A percentile compares a stretch with the other conserved stretches of the same genome.
Conservation (phyloP, 2,113 vertebrate species). For the Bagarius yarrelli region DNA sequence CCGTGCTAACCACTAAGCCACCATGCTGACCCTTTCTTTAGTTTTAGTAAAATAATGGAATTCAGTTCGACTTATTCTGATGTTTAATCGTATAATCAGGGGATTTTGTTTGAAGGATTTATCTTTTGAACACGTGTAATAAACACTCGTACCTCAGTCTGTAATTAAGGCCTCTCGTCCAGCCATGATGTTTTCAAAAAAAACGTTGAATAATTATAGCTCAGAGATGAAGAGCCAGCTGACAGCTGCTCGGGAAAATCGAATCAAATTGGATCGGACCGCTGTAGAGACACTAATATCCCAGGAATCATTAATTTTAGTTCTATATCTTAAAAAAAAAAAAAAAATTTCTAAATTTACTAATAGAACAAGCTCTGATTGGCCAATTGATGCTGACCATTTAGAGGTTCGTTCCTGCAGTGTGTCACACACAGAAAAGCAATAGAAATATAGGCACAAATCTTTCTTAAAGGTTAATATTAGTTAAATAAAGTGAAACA, state of each 20-base stretch:
- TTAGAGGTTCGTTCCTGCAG: too few species aligned
- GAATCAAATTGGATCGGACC: not conserved
- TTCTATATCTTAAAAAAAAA: too few species aligned
- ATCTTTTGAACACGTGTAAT: not conserved
- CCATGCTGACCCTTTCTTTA: not conserved
- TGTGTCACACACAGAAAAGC: too few species aligned
- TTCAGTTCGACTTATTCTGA: not conserved
- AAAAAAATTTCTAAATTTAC: too few species aligned
- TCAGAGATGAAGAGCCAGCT: conserved; percentile 21
- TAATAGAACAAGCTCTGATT: too few species aligned
- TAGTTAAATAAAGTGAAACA: too few species aligned
- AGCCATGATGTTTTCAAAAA: conserved; percentile 5
- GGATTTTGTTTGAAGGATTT: not conserved
- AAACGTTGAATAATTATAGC: conserved; percentile 20
- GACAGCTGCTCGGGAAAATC: conserved; percentile 28
- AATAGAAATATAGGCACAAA: too few species aligned
- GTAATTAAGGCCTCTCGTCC: conserved; percentile 34
- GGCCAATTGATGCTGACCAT: too few species aligned
- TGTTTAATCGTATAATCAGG: not conserved
- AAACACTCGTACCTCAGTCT: not conserved
- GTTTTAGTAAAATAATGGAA: conserved; percentile 1
- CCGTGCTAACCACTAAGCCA: too few species aligned
- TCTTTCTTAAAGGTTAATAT: too few species aligned
- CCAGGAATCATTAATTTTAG: too few species aligned
- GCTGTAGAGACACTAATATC: not conserved